These are phyloP conservation scores for Paramormyrops hopkinsi DNA, from an alignment of 2,797 vertebrate species.

Conservation along the genomic window DNA sequence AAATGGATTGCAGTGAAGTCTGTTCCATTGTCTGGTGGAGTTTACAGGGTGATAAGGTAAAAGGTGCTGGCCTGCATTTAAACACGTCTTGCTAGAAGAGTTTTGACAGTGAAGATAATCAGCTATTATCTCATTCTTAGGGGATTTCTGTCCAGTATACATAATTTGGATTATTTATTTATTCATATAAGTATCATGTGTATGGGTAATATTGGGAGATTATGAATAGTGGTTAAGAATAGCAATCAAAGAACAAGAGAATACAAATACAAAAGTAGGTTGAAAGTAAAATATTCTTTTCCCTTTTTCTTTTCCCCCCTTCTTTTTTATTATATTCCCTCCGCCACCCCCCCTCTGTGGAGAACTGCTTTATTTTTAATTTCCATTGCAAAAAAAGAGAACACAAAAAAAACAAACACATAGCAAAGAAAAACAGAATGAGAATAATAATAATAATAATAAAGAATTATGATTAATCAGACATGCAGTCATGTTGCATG, in stretches of 20 bases:
- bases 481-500: background rate
- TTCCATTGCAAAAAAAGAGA: background rate
- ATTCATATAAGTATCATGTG: background rate
- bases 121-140: background rate
- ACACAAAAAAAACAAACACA: too few relatives aligned
- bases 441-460: too few relatives aligned
- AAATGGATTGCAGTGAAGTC: background rate
- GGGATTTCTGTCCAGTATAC: background rate
- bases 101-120: background rate
- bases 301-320: too few relatives aligned
- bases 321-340: too few relatives aligned
- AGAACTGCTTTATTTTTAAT: background rate
- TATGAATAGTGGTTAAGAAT: background rate
- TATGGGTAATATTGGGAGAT: background rate
- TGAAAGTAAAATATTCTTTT: background rate
- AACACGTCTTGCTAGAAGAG: background rate
- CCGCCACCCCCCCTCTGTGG: too few relatives aligned
- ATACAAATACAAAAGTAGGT: background rate
- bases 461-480: background rate
- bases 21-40: background rate
- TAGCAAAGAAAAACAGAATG: too few relatives aligned
- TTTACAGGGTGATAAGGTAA: background rate
- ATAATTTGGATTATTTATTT: background rate
- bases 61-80: background rate
- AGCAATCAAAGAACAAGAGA: background rate